These are phyloP conservation scores for Fistularia commersonii DNA, from an alignment of 2,797 vertebrate genomes.

Conservation along the genomic window DNA sequence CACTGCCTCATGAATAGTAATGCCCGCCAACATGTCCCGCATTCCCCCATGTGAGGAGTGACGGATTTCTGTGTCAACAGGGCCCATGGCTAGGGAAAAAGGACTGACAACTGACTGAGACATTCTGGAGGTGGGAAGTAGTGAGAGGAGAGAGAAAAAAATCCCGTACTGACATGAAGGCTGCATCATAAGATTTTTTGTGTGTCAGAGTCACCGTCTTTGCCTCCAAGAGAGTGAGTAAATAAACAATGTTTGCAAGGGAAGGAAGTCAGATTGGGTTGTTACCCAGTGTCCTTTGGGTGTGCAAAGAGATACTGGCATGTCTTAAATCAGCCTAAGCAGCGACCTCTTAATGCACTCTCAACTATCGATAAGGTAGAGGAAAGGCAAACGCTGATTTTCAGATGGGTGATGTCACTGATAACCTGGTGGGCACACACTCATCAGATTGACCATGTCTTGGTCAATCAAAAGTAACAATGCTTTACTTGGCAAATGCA, in stretches of 20 bases:
- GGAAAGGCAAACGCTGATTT: conserved; percentile 38
- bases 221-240: conserved; percentile 60
- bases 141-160: conserved; percentile 18
- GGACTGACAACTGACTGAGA: conserved; percentile 71
- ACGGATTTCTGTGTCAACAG: conserved; percentile 71
- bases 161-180: conserved; percentile 60
- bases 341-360: conserved; percentile 63
- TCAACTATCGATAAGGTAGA: conserved; percentile 60
- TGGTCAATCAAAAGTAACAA: conserved; percentile 61
- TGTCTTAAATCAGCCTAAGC: conserved; percentile 65
- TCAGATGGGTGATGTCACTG: conserved; percentile 60
- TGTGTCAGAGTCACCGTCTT: conserved; percentile 61
- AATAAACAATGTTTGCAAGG: conserved; percentile 66
- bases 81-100: conserved; percentile 60
- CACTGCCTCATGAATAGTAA: conserved; percentile 76
- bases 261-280: conserved; percentile 60
- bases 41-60: conserved; percentile 63
- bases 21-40: conserved; percentile 65
- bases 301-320: conserved; percentile 31
- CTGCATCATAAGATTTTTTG: conserved; percentile 70
- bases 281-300: conserved; percentile 61
- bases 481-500: conserved; percentile 49
- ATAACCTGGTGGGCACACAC: conserved; percentile 59
- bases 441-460: conserved; percentile 51
- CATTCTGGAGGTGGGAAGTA: conserved; percentile 50